Base-by-base conservation (phyloP, 1,140 invertebrate genomes). In the Pomacea maculata region DNA sequence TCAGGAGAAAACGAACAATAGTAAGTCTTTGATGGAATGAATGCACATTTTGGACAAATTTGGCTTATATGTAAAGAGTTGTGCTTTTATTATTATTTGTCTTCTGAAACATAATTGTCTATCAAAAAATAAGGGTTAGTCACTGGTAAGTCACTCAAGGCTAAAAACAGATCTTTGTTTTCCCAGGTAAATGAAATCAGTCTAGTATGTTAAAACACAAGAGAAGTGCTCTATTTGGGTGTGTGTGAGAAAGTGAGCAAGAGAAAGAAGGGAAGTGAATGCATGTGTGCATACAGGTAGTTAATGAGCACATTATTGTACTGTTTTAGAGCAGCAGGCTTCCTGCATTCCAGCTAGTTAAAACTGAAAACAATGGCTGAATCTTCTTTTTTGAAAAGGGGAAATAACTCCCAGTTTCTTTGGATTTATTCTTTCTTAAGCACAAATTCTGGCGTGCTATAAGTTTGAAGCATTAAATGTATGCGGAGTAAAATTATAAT, bases 1-100 rank as follows among this genome's bases (percentile, higher is more conserved):
- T 78, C 77, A 3, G 76, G 54, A 34, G 65, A 81, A 63, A 81
- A 76, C 45, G 68, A 76, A 81, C 67, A 77, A 17, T 74, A 65
- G 80, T 77, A 25, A 71, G 75, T 71, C 15, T 29, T 17, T 21
- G 12, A 61, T 75, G 64, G 25, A 75, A n/a, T 29, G 74, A 64
- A 8, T 63, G 55, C 34, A 8, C 19, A 10, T 57, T n/a, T n/a
- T n/a, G 52, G n/a, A 63, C 74, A 8, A 63, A 55, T 75, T 34
- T 75, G 74, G 25, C 54, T 55, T 21, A 14, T 52, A 15, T 65
- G 11, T 17, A 19, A 52, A 21, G 0, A n/a, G 54, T 14, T 0
- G 52, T 61, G 21, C 61, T 45, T 61, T 45, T 57, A 29, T 25
- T 15, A 34, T 45, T 61, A 29, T 25, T 29, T 61, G 78, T 71